These are phyloP conservation scores for Muntiacus reevesi DNA, from an alignment of 2,113 vertebrate species.

Conservation along the genomic window DNA sequence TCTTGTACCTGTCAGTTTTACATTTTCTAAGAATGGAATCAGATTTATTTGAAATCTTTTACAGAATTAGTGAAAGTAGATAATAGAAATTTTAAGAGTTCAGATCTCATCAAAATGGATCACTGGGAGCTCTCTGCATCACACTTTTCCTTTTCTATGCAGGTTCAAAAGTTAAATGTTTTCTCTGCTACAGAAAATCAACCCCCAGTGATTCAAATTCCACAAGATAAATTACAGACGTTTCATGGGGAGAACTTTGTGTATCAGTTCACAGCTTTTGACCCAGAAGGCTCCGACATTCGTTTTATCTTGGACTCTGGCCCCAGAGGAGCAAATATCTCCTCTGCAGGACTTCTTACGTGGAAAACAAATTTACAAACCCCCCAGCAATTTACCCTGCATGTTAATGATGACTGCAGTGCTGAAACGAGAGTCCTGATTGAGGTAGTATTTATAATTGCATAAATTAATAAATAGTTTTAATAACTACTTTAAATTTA, in stretches of 20 bases:
- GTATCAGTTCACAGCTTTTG: constrained; percentile 87
- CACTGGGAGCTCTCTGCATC: not conserved
- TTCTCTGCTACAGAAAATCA: constrained; percentile 85
- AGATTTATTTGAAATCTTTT: not conserved
- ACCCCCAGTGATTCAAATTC: constrained; percentile 83
- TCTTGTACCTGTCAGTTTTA: not conserved
- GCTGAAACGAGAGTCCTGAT: constrained; percentile 80
- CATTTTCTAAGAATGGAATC: not conserved
- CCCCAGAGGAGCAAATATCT: constrained; percentile 85
- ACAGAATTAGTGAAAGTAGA: not conserved
- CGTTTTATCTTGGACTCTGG: constrained; percentile 85
- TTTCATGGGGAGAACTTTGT: constrained; percentile 89
- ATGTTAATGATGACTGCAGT: constrained; percentile 85
- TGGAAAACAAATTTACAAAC: constrained; percentile 83
- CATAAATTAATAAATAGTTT: not conserved
- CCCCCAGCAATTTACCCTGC: constrained; percentile 80
- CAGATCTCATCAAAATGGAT: not conserved
- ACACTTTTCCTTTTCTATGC: not conserved
- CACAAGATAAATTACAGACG: constrained; percentile 76
- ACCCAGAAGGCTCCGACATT: constrained; percentile 88
- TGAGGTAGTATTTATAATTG: constrained; percentile 80
- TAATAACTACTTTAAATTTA: not conserved
- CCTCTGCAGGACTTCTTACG: constrained; percentile 86
- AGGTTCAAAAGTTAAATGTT: constrained; percentile 28
- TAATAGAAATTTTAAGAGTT: not conserved